Evolutionary conservation across 2,888 invertebrate species (phyloP).

Genomic region (Chaitophorus viminalis): DNA sequence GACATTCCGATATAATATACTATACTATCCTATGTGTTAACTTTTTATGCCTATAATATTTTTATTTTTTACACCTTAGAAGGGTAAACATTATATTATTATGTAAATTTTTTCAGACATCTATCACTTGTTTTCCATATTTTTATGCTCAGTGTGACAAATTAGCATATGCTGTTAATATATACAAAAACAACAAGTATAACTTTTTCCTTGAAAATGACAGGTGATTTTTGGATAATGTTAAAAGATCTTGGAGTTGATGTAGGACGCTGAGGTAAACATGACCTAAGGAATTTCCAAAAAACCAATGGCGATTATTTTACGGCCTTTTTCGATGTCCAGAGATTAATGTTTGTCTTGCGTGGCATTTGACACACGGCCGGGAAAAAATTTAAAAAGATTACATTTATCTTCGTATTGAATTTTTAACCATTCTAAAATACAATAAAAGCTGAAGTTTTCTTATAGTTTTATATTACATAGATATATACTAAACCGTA

Average conservation of each 20-base stretch:
- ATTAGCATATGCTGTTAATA: background rate
- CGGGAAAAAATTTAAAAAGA: too few relatives aligned
- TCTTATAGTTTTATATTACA: background rate
- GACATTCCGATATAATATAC: too few relatives aligned
- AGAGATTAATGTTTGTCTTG: constrained; percentile 28
- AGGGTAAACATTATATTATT: background rate
- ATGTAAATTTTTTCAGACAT: background rate
- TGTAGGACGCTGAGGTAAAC: background rate
- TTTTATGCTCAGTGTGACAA: background rate
- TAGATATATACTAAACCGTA: background rate
- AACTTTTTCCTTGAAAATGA: background rate
- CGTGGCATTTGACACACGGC: background rate
- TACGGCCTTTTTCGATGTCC: background rate
- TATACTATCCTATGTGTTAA: too few relatives aligned
- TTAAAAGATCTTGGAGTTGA: background rate
- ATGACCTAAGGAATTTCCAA: background rate
- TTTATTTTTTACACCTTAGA: too few relatives aligned
- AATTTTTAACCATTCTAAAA: background rate
- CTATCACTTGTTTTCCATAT: background rate
- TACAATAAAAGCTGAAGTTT: background rate
- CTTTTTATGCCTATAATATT: too few relatives aligned
- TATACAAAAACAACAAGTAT: background rate
- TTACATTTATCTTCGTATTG: background rate
- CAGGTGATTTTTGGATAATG: background rate
- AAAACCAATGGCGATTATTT: constrained; percentile 16